Conservation (phyloP, 2,888 invertebrate species). For the Aquatica leii region DNA sequence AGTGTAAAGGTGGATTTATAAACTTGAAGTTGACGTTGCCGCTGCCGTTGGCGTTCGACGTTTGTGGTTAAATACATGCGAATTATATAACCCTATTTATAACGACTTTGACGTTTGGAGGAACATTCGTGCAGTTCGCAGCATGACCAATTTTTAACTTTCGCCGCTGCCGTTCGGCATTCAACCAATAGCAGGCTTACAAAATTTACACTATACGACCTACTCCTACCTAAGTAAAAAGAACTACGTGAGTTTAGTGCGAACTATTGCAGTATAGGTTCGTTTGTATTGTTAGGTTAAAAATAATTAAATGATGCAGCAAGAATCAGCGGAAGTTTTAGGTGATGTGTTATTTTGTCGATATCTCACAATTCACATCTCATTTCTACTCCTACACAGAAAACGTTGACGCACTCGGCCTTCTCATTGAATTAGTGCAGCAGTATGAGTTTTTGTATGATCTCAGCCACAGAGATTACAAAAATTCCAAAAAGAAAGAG, state of each 20-base stretch:
- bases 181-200: constrained; percentile 6
- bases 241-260: background rate
- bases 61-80: no score
- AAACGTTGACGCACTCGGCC: constrained; percentile 3
- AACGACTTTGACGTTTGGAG: no score
- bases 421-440: background rate
- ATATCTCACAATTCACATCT: background rate
- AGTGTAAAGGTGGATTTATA: no score
- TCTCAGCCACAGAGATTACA: no score
- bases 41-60: constrained; percentile 2
- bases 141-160: no score
- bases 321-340: constrained; percentile 3
- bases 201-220: background rate
- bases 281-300: no score
- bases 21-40: no score
- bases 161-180: no score
- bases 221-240: constrained; percentile 4
- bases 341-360: background rate
- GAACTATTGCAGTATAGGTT: no score
- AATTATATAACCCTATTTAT: no score
- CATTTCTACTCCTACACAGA: background rate
- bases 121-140: no score
- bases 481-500: constrained; percentile 6
- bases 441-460: constrained; percentile 6
- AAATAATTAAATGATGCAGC: background rate